Percentiles rank a stretch among this genome's conserved stretches.
These are phyloP conservation scores for Nipponacmea schrenckii DNA, from an alignment of 2,888 invertebrate genomes.

Conservation along the genomic window DNA sequence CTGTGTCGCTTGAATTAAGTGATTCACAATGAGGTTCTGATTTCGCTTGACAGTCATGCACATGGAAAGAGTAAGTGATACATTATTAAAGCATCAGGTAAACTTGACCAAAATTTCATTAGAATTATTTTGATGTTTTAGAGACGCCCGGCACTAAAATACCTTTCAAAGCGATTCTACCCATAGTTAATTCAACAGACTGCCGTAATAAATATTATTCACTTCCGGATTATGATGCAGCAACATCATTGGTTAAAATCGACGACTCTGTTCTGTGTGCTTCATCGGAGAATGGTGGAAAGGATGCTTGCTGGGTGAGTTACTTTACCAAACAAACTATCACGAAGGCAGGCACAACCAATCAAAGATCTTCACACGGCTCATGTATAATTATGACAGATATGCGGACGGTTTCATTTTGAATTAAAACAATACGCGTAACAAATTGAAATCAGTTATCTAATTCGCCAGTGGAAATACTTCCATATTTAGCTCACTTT, in stretches of 20 bases:
- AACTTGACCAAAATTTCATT: too few species aligned
- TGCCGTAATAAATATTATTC: slow-evolving; percentile 38
- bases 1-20: too few species aligned
- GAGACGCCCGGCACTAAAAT: slow-evolving; percentile 42
- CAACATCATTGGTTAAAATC: slow-evolving; percentile 35
- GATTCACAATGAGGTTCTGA: too few species aligned
- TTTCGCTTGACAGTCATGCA: too few species aligned
- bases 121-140: slow-evolving; percentile 7
- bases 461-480: too few species aligned
- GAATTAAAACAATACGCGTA: too few species aligned
- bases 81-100: not conserved
- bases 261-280: slow-evolving; percentile 49
- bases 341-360: not conserved
- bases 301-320: slow-evolving; percentile 49
- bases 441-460: too few species aligned
- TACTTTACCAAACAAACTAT: not conserved
- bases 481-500: too few species aligned
- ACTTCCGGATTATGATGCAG: slow-evolving; percentile 37
- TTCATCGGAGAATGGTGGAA: slow-evolving; percentile 38
- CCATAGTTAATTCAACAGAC: slow-evolving; percentile 34
- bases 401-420: too few species aligned
- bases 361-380: not conserved
- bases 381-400: too few species aligned
- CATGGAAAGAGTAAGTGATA: not conserved
- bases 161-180: slow-evolving; percentile 41